Percentiles rank a stretch among this genome's conserved stretches.
Conservation (phyloP, 1,140 invertebrate genomes). For the Pseudomyrmex dendroicus region DNA sequence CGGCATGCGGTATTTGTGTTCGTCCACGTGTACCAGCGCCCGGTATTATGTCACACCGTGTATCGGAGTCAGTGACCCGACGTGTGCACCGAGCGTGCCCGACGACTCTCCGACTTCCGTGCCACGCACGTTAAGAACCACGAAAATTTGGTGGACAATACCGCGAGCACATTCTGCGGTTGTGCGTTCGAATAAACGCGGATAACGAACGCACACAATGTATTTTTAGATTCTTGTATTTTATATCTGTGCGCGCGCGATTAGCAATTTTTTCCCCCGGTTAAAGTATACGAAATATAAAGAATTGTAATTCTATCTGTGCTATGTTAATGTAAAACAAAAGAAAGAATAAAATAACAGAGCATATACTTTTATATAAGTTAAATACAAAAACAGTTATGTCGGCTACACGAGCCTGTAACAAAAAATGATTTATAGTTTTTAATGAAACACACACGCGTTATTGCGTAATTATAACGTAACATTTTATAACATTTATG, state of each 20-base stretch:
- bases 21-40: slow-evolving; percentile 45
- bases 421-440: neutral
- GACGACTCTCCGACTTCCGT: slow-evolving; percentile 72
- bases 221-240: neutral
- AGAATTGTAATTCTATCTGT: no score
- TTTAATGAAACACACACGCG: neutral
- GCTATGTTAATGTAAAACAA: no score
- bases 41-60: slow-evolving; percentile 65
- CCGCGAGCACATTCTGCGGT: neutral
- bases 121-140: slow-evolving; percentile 19
- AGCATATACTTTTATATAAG: neutral
- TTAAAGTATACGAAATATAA: no score
- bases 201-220: neutral
- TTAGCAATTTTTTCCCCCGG: neutral
- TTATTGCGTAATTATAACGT: neutral
- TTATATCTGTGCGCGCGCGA: neutral
- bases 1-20: slow-evolving; percentile 10
- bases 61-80: slow-evolving; percentile 80
- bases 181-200: no score
- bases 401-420: neutral
- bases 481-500: neutral
- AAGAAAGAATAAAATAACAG: no score
- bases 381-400: neutral
- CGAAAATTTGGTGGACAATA: slow-evolving; percentile 56
- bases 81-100: slow-evolving; percentile 79